Conservation (phyloP, 2,888 invertebrate species). For the Philhelius pedissequus region DNA sequence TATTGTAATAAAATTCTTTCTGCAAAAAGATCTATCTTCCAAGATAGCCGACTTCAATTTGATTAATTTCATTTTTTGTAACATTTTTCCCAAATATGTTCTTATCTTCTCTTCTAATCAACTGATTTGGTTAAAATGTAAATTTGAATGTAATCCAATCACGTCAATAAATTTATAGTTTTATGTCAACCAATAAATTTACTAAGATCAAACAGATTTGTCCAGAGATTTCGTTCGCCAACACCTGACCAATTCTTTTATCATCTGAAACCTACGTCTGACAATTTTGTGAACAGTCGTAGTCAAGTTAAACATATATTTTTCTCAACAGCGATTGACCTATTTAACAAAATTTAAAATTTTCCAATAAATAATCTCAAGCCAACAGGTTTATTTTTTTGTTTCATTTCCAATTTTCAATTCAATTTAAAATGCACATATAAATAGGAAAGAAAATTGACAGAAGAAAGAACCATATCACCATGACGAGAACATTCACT, state of each 20-base stretch:
- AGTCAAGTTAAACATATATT: not conserved
- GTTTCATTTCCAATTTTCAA: not conserved
- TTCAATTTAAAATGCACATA: slow-evolving; percentile 33
- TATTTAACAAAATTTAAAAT: not conserved
- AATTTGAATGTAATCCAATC: not conserved
- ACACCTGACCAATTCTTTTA: not conserved
- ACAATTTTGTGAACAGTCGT: not conserved
- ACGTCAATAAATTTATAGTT: not conserved
- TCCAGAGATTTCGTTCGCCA: not conserved
- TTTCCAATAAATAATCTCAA: not conserved
- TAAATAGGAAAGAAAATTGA: not conserved
- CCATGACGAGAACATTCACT: slow-evolving; percentile 24
- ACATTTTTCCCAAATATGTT: too few species aligned
- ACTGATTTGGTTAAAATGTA: not conserved
- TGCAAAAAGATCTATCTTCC: too few species aligned
- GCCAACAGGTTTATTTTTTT: not conserved
- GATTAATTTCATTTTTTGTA: too few species aligned
- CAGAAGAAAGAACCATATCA: not conserved
- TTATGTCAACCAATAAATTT: not conserved
- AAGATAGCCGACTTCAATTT: too few species aligned
- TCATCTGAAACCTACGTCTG: not conserved
- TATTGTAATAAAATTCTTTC: too few species aligned
- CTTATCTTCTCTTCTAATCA: not conserved
- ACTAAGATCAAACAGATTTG: not conserved
- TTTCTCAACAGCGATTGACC: not conserved